Percentiles rank a stretch among this genome's conserved stretches.
These are phyloP conservation scores for Cyprinodon variegatus DNA, from an alignment of 2,113 vertebrate genomes.

Conservation along the genomic window DNA sequence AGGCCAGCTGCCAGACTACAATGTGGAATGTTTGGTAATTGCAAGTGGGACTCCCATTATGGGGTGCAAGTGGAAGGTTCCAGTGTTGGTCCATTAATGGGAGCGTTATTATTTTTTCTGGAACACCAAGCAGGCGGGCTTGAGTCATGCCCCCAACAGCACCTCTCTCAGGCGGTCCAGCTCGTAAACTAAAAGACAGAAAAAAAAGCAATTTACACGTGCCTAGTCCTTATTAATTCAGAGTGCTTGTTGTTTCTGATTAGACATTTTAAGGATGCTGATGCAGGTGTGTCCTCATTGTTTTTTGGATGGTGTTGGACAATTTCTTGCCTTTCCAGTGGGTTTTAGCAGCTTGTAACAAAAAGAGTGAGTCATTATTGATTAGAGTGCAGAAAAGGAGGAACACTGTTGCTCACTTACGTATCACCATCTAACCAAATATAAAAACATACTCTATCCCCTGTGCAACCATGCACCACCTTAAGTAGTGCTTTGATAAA, in stretches of 20 bases:
- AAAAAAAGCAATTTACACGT: constrained; percentile 28
- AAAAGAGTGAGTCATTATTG: constrained; percentile 52
- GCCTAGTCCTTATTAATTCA: constrained; percentile 9
- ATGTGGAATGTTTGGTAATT: constrained; percentile 60
- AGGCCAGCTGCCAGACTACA: constrained; percentile 51
- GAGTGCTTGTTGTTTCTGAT: constrained; percentile 24
- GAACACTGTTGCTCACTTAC: constrained; percentile 44
- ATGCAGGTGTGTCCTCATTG: not conserved
- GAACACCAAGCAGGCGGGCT: constrained; percentile 46
- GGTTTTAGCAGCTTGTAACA: constrained; percentile 41
- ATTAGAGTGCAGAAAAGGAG: constrained; percentile 46
- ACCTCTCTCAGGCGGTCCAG: constrained; percentile 26
- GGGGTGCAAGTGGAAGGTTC: constrained; percentile 64
- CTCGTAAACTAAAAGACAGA: constrained; percentile 29
- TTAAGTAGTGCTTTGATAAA: not conserved
- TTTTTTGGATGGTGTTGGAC: constrained; percentile 21
- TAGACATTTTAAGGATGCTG: constrained; percentile 13
- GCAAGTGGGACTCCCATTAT: constrained; percentile 69
- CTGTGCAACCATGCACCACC: not conserved
- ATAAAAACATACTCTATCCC: constrained; percentile 18
- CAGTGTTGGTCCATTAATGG: constrained; percentile 62
- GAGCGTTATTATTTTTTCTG: constrained; percentile 45
- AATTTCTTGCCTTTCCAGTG: constrained; percentile 52
- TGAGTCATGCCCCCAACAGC: constrained; percentile 16
- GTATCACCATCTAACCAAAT: constrained; percentile 57